A percentile compares a stretch with the other conserved stretches of the same genome.
Conservation (phyloP, 2,113 vertebrate genomes). For the Rafetus swinhoei region DNA sequence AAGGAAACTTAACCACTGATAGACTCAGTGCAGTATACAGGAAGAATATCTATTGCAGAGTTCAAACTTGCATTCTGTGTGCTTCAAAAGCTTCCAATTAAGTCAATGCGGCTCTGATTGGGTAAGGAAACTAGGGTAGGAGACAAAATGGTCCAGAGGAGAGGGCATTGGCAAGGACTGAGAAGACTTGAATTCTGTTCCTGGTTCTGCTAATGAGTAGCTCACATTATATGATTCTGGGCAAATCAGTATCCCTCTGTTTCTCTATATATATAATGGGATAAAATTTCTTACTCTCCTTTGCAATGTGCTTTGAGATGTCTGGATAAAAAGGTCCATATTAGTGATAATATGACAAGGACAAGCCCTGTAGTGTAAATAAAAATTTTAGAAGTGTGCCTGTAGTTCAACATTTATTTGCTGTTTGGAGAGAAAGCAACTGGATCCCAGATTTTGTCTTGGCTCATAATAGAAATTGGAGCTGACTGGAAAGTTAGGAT, state of each 20-base stretch:
- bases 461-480: neutral
- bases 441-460: neutral
- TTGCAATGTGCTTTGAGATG: neutral
- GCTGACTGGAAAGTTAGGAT: neutral
- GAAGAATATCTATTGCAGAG: neutral
- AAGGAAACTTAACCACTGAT: neutral
- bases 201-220: neutral
- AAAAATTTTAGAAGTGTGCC: neutral
- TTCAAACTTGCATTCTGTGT: neutral
- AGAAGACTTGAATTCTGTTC: neutral
- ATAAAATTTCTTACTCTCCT: neutral
- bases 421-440: neutral
- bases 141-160: neutral
- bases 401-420: neutral
- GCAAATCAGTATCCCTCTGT: neutral
- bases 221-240: neutral
- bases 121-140: neutral
- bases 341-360: neutral
- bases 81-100: neutral
- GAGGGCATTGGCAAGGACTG: neutral
- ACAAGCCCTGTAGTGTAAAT: accelerated
- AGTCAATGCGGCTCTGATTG: neutral
- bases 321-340: accelerated
- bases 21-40: neutral
- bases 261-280: neutral